phyloP scores from a whole-genome alignment of 2,113 vertebrate species.

The Martes martes region DNA sequence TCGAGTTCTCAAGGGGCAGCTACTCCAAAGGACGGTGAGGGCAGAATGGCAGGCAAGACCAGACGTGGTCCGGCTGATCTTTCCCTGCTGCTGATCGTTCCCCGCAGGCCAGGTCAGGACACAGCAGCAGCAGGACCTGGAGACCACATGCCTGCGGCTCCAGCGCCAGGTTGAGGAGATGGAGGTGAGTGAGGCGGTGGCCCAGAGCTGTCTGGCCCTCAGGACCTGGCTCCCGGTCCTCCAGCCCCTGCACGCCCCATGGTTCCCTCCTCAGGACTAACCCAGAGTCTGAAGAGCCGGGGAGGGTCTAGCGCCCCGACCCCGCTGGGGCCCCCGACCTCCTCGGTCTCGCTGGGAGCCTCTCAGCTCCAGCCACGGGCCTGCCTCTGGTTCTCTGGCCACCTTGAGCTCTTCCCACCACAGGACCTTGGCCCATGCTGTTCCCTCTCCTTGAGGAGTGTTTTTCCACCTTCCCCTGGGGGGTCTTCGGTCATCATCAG shows the following conservation, averaged over 20 bases:
- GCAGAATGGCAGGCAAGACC: not conserved
- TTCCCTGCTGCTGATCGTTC: not conserved
- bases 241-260: not conserved
- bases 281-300: not conserved
- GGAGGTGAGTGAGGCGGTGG: slow-evolving; percentile 86
- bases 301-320: rapidly evolving
- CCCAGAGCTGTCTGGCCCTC: not conserved
- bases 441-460: not conserved
- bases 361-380: rapidly evolving
- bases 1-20: rapidly evolving
- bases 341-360: not conserved
- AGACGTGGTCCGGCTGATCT: not conserved
- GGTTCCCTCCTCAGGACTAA: not conserved
- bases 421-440: not conserved
- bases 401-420: not conserved
- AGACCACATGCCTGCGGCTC: slow-evolving; percentile 82
- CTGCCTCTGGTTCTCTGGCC: not conserved
- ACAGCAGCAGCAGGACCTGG: slow-evolving; percentile 73
- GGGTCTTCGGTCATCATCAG: not conserved
- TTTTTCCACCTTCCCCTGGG: not conserved
- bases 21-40: not conserved
- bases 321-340: not conserved
- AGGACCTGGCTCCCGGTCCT: not conserved
- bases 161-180: slow-evolving; percentile 91
- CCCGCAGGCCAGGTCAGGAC: slow-evolving; percentile 41